Evolutionary conservation across 1,140 invertebrate genomes (phyloP), one percentile per base, ranked within the genome.

Genomic region (Drosophila kurseongensis): DNA sequence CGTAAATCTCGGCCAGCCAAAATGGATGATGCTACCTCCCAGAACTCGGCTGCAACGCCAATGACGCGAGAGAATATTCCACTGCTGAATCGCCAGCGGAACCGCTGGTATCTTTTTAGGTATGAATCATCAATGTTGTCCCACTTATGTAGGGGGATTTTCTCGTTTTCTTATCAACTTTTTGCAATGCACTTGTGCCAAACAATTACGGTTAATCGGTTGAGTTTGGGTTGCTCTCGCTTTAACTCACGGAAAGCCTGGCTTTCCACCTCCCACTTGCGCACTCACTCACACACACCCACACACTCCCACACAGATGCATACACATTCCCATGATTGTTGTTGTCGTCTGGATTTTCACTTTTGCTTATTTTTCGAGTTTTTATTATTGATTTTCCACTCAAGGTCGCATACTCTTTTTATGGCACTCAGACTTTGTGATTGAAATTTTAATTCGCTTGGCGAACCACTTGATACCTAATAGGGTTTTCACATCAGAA

Each of bases 61-160:
- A 92, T 92, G 71, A 83, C 88, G 55, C 92, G 93, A 67, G 93
- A 94, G 83, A 93, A 93, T 57, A 93, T 93, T 67, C 93, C 93
- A 29, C 77, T 94, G 51, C 89, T 93, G 38, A 92, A 91, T 74
- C 93, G 93, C 75, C 86, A 92, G 68, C 90, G 80, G 29, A 85
- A 90, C 79, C 90, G 90, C 41, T 93, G 92, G 81, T 91, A 91
- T 72, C 85, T 92, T 57, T 91, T 91, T 75, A 93, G 93, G 92
- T 93, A 38, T 63, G 86, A 92, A 80, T 92, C 90, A 91, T 91
- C 74, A 7, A 10, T 29, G 8, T 8, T 32, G 29, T 32, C 29
- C 29, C 29, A 32, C 29, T 32, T 32, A 7, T 32, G 6, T 9
- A 13, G 27, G 18, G 27, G 35, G 27, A 38, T 13, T 65, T 67